Conservation (phyloP, 1,140 invertebrate genomes). For the Temnothorax curvispinosus region DNA sequence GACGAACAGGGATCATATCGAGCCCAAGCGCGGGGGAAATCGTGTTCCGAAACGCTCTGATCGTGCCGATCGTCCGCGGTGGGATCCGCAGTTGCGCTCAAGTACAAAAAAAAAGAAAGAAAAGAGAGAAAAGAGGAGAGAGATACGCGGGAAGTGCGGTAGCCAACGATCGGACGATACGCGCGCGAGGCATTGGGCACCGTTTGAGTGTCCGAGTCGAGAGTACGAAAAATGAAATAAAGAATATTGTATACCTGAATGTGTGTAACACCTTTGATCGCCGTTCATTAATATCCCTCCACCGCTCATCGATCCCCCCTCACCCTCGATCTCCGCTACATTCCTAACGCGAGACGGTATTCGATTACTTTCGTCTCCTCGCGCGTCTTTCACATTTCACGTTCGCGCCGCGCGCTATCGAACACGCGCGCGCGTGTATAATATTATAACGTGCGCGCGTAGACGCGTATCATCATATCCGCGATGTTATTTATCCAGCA, state of each 20-base stretch:
- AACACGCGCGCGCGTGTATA: constrained; percentile 23
- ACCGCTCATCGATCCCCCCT: constrained; percentile 61
- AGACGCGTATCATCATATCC: constrained; percentile 42
- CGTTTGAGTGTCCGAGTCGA: constrained; percentile 51
- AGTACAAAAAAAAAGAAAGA: constrained; percentile 25
- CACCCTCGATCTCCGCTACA: constrained; percentile 22
- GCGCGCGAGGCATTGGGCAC: constrained; percentile 8
- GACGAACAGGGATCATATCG: constrained; percentile 4
- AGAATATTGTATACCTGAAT: constrained; percentile 71
- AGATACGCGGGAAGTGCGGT: not conserved
- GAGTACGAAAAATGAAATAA: constrained; percentile 69
- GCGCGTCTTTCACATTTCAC: constrained; percentile 66
- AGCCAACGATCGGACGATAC: constrained; percentile 5
- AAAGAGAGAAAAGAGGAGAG: not conserved
- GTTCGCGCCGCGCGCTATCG: constrained; percentile 25
- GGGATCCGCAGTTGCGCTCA: constrained; percentile 23
- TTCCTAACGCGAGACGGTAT: constrained; percentile 69
- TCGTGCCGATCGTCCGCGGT: constrained; percentile 5
- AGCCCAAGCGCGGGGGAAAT: not conserved
- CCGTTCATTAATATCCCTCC: constrained; percentile 70
- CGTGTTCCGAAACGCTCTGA: constrained; percentile 12
- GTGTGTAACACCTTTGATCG: constrained; percentile 58
- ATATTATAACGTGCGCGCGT: constrained; percentile 29
- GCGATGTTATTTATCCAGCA: constrained; percentile 69
- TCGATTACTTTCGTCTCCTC: constrained; percentile 72